Evolutionary conservation across 2,113 vertebrate genomes (phyloP).

Genomic region (Proteles cristata): DNA sequence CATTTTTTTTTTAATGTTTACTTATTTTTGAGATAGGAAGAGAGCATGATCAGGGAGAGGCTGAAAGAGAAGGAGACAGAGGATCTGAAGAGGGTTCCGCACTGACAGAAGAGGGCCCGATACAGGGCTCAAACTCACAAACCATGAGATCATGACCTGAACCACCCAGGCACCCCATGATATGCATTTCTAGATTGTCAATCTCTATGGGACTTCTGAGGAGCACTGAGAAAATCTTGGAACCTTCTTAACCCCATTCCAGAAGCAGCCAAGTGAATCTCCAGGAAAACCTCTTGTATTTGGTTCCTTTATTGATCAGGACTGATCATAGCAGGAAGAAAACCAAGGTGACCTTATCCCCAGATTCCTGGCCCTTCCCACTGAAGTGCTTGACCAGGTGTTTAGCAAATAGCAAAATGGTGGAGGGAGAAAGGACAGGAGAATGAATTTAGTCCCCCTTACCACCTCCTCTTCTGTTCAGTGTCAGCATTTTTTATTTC

Average conservation of each 20-base stretch:
- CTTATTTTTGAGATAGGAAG: too few relatives aligned
- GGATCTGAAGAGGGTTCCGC: too few relatives aligned
- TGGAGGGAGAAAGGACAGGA: neutral
- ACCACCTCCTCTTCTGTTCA: constrained; percentile 3
- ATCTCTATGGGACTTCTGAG: neutral
- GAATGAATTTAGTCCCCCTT: neutral
- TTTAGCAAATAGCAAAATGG: neutral
- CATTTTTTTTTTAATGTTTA: neutral
- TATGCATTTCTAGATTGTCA: neutral
- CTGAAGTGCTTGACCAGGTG: neutral
- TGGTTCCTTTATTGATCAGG: neutral
- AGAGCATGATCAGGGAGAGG: too few relatives aligned
- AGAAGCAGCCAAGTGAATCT: neutral
- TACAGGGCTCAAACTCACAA: too few relatives aligned
- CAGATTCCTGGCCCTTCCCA: neutral
- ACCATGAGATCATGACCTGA: too few relatives aligned
- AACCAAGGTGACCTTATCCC: neutral
- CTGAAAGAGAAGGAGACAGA: too few relatives aligned
- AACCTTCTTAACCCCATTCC: neutral
- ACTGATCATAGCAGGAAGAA: neutral
- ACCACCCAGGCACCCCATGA: neutral
- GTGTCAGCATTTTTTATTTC: constrained; percentile 60
- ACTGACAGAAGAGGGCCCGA: too few relatives aligned
- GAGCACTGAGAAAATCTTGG: neutral
- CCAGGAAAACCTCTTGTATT: neutral